Evolutionary conservation across 2,797 vertebrate genomes (phyloP).

Genomic region (Syngnathus rostellatus): DNA sequence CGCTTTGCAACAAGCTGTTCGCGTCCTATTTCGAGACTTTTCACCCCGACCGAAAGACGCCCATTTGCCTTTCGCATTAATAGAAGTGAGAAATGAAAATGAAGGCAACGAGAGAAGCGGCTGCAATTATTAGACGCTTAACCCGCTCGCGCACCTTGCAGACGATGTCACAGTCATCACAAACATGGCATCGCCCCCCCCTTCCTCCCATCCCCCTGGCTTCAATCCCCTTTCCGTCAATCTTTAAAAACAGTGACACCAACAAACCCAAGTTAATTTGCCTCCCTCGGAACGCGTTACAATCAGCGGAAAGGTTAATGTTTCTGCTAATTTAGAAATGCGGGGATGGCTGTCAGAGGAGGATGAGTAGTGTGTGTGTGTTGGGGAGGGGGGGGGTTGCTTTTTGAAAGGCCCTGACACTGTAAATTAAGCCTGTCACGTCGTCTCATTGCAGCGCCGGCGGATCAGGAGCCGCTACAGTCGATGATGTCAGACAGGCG

Average conservation of each 20-base stretch:
- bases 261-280: slow-evolving; percentile 75
- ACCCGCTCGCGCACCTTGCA: slow-evolving; percentile 39
- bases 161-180: slow-evolving; percentile 55
- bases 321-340: slow-evolving; percentile 81
- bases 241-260: slow-evolving; percentile 65
- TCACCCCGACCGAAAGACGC: slow-evolving; percentile 50
- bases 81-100: slow-evolving; percentile 34
- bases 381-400: slow-evolving; percentile 62
- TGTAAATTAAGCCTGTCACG: slow-evolving; percentile 80
- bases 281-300: slow-evolving; percentile 67
- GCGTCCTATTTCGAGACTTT: slow-evolving; percentile 52
- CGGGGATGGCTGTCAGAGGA: slow-evolving; percentile 69
- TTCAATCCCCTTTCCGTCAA: slow-evolving; percentile 50
- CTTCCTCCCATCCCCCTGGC: slow-evolving; percentile 45
- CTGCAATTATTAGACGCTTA: slow-evolving; percentile 58
- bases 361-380: neutral
- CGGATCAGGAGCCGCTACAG: slow-evolving; percentile 69
- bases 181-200: slow-evolving; percentile 57
- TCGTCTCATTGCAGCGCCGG: slow-evolving; percentile 57
- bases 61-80: slow-evolving; percentile 54
- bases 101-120: slow-evolving; percentile 41
- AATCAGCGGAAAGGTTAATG: slow-evolving; percentile 79
- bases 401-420: slow-evolving; percentile 73
- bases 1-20: slow-evolving; percentile 73
- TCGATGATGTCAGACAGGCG: slow-evolving; percentile 71